Evolutionary conservation across 2,888 invertebrate genomes (phyloP), one percentile per base, ranked within the genome.

Genomic region (Matsumyia berberina): DNA sequence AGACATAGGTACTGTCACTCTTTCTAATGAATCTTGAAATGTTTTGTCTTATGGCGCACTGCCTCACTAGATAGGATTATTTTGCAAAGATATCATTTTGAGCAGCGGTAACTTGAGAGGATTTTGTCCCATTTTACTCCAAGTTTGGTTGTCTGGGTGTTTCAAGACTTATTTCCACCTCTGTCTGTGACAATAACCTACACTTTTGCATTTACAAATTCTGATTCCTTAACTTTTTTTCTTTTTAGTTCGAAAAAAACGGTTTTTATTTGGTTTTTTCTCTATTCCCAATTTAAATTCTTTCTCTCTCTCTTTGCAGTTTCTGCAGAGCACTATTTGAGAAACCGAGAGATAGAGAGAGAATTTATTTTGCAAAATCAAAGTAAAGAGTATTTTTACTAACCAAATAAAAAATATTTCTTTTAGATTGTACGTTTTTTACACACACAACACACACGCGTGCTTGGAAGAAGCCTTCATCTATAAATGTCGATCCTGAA

Each of bases 321-420:
- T 58, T 24, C n/a, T n/a, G n/a, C n/a, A 35, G 15, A 8, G 17
- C 0, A 31, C 11, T 19, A 60, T 12, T 1, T 24, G 7, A 4
- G 6, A 33, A 4, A 44, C 3, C 37, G 2, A 53, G 9, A 60
- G 17, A 57, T 35, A 31, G 15, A 49, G 51, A 53, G 35, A 60
- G 58, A 53, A 49, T 53, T 53, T 69, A 3, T 11, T 33, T 46
- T 46, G 17, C 8, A n/a, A 49, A 31, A 49, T 37, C 37, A 66
- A 62, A 33, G 39, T 3, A 31, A 31, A 55, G 37, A 57, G 29
- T 24, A 33, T 42, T 70, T 85, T 80, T 85, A 80, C 76, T 85
- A 85, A 85, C 85, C 85, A 85, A 80, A 83, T 83, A 83, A 85
- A n/a, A 85, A 85, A 85, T 85, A 66, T 85, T 66, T 85, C 85